A percentile compares a stretch with the other conserved stretches of the same genome.
These are phyloP conservation scores for Ichneumoninae sp. DNA, from an alignment of 2,888 invertebrate species.

Conservation along the genomic window DNA sequence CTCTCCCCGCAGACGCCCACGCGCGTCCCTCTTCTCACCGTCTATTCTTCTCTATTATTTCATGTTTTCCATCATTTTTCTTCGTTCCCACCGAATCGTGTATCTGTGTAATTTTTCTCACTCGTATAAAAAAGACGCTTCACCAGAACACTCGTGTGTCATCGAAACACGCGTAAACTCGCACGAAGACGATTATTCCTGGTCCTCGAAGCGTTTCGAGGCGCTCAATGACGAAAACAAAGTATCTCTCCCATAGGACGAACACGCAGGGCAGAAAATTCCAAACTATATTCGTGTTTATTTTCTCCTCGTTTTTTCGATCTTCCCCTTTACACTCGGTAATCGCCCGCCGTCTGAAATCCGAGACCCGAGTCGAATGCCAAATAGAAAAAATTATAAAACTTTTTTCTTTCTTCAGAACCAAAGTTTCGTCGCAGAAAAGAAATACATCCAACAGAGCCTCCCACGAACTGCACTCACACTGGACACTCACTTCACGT, in stretches of 20 bases:
- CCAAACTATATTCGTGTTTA: too few relatives aligned
- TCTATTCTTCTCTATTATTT: conserved; percentile 16
- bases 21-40: conserved; percentile 17
- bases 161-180: too few relatives aligned
- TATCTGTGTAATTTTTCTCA: conserved; percentile 10
- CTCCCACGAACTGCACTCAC: conserved; percentile 16
- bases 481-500: conserved; percentile 38
- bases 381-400: not conserved
- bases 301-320: too few relatives aligned
- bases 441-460: conserved; percentile 22
- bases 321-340: too few relatives aligned
- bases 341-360: too few relatives aligned
- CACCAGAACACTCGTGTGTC: not conserved
- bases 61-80: conserved; percentile 16
- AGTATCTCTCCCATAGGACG: too few relatives aligned
- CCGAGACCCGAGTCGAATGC: too few relatives aligned
- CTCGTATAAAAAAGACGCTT: not conserved
- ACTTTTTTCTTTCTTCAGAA: too few relatives aligned
- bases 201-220: too few relatives aligned
- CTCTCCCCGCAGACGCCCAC: conserved; percentile 42
- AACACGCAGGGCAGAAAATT: too few relatives aligned
- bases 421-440: not conserved
- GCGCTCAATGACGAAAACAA: too few relatives aligned
- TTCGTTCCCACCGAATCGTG: not conserved
- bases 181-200: too few relatives aligned